phyloP scores from a whole-genome alignment of 2,797 vertebrate species.

The Arctocebus calabarensis region DNA sequence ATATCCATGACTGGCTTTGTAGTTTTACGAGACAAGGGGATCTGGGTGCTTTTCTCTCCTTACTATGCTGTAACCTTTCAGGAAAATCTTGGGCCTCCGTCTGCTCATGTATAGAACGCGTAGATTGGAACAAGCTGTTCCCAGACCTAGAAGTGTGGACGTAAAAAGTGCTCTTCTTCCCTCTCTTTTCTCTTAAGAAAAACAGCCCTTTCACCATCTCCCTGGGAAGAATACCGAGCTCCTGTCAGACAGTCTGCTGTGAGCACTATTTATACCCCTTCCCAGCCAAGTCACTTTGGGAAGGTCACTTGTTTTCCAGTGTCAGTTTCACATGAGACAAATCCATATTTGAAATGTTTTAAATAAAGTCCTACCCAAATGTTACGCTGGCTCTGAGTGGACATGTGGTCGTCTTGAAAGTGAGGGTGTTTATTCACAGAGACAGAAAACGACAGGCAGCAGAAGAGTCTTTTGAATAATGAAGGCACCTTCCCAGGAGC shows the following conservation, averaged over 20 bases:
- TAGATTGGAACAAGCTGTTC: background rate
- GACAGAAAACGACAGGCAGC: background rate
- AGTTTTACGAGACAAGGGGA: background rate
- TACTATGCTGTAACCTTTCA: background rate
- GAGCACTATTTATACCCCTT: background rate
- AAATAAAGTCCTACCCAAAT: background rate
- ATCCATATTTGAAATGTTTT: background rate
- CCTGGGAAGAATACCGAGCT: background rate
- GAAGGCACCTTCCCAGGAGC: background rate
- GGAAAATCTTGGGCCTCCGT: background rate
- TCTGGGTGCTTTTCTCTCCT: background rate
- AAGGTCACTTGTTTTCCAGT: background rate
- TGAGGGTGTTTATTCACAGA: background rate
- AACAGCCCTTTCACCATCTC: background rate
- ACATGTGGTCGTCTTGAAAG: background rate
- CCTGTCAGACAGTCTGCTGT: background rate
- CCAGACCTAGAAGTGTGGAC: background rate
- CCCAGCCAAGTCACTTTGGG: background rate
- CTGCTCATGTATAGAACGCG: background rate
- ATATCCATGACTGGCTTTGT: background rate
- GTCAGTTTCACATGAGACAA: background rate
- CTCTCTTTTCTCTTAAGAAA: background rate
- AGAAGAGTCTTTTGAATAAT: background rate
- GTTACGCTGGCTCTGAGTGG: background rate
- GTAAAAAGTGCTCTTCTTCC: background rate